phyloP scores from a whole-genome alignment of 2,797 vertebrate species.

The Leptatherina wallacei region DNA sequence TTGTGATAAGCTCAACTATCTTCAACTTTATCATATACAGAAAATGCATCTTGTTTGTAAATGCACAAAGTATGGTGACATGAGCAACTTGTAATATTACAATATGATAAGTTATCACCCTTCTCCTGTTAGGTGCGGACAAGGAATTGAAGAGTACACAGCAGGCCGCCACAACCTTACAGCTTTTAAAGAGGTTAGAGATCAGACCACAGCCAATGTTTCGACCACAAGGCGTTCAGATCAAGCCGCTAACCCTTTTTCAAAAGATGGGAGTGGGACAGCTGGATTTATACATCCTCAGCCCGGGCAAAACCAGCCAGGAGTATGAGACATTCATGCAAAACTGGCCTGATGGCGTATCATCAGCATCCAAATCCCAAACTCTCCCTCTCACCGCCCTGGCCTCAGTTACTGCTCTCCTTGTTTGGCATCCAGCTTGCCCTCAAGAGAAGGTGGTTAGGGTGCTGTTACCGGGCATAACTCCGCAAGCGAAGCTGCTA shows the following conservation, averaged over 20 bases:
- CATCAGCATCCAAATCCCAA: constrained; percentile 60
- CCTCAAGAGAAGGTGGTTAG: constrained; percentile 92
- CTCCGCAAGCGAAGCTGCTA: constrained; percentile 89
- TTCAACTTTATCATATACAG: not conserved
- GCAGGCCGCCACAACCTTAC: constrained; percentile 84
- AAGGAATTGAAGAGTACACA: constrained; percentile 79
- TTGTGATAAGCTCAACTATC: not conserved
- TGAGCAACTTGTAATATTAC: not conserved
- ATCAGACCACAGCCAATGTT: constrained; percentile 86
- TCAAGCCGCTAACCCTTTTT: constrained; percentile 90
- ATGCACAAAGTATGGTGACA: not conserved
- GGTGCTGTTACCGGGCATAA: constrained; percentile 92
- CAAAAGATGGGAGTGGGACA: constrained; percentile 98
- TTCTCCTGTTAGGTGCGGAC: constrained; percentile 60
- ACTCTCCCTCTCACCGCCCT: constrained; percentile 80
- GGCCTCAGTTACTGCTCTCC: constrained; percentile 87
- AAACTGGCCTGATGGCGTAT: constrained; percentile 79
- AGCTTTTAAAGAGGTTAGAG: constrained; percentile 86
- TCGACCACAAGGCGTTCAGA: constrained; percentile 72
- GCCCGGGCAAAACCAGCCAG: constrained; percentile 87
- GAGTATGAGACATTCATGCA: constrained; percentile 88
- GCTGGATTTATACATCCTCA: constrained; percentile 92
- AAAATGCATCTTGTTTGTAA: not conserved
- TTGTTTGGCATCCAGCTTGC: constrained; percentile 93
- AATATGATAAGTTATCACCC: not conserved